A percentile compares a stretch with the other conserved stretches of the same genome.
These are phyloP conservation scores for Ibidorhyncha struthersii DNA, from an alignment of 2,113 vertebrate species.

Conservation along the genomic window DNA sequence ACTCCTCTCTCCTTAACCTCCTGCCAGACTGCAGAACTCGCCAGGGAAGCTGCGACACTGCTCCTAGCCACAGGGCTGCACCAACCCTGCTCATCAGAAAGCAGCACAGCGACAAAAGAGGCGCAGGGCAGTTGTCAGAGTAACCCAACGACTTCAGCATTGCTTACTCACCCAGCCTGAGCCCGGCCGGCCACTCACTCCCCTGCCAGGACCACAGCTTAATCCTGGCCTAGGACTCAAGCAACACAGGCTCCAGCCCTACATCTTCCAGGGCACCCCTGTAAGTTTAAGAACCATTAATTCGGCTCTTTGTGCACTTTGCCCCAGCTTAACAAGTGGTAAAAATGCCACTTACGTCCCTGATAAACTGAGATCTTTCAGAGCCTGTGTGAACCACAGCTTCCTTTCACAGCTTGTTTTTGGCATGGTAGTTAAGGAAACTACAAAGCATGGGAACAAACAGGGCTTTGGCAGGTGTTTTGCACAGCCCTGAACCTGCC, in stretches of 20 bases:
- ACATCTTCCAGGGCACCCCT: background rate
- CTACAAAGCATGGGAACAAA: background rate
- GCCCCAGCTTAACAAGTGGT: background rate
- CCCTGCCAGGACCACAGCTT: background rate
- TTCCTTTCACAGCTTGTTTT: background rate
- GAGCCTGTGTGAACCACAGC: background rate
- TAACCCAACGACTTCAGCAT: background rate
- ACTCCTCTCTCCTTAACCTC: background rate
- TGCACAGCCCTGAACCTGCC: background rate
- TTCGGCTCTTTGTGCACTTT: background rate
- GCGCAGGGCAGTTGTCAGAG: background rate
- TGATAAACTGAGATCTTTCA: background rate
- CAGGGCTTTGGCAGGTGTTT: background rate
- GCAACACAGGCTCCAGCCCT: background rate
- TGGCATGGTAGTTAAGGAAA: background rate
- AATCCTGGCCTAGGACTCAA: background rate
- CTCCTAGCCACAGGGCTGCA: background rate
- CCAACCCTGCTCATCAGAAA: background rate
- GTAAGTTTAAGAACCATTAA: background rate
- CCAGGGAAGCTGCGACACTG: background rate
- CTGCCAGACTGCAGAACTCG: accelerated
- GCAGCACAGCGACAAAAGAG: background rate
- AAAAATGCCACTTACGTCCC: background rate
- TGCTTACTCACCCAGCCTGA: background rate
- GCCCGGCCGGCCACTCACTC: background rate